Conservation (phyloP, 2,797 vertebrate species). For the Labeo calbasu region DNA sequence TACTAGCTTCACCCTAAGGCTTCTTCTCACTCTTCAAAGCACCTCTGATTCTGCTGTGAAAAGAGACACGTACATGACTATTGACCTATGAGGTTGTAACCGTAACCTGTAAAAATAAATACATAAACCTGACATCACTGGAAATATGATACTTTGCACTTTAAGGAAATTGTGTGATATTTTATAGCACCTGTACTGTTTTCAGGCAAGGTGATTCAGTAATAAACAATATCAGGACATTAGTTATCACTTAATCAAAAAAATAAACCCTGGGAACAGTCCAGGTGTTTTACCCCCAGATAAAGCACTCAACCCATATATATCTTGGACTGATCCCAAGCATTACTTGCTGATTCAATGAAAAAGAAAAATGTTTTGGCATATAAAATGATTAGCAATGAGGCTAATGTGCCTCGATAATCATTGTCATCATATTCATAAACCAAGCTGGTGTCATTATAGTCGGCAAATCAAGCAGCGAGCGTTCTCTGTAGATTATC, state of each 20-base stretch:
- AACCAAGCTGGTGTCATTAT: neutral
- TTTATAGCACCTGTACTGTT: neutral
- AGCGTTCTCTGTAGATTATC: slow-evolving; percentile 12
- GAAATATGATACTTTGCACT: neutral
- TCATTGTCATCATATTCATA: neutral
- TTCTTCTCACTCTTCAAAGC: slow-evolving; percentile 59
- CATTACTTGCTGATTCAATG: neutral
- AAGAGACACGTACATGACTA: slow-evolving; percentile 68
- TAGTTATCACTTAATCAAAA: slow-evolving; percentile 23
- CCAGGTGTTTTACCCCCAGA: slow-evolving; percentile 32
- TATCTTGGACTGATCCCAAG: neutral
- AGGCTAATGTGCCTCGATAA: neutral
- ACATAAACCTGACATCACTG: neutral
- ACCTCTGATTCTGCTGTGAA: slow-evolving; percentile 71
- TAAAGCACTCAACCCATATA: slow-evolving; percentile 6
- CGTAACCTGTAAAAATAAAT: neutral
- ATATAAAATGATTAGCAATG: neutral
- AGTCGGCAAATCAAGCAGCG: neutral
- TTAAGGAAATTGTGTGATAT: neutral
- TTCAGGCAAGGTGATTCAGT: neutral
- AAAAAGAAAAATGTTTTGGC: neutral
- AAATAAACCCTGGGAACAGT: slow-evolving; percentile 44
- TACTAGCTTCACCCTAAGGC: neutral
- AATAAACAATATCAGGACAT: neutral
- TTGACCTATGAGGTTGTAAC: slow-evolving; percentile 63